Evolutionary conservation across 2,888 invertebrate species (phyloP), one percentile per base, ranked within the genome.

Genomic region (Xanthia togata): DNA sequence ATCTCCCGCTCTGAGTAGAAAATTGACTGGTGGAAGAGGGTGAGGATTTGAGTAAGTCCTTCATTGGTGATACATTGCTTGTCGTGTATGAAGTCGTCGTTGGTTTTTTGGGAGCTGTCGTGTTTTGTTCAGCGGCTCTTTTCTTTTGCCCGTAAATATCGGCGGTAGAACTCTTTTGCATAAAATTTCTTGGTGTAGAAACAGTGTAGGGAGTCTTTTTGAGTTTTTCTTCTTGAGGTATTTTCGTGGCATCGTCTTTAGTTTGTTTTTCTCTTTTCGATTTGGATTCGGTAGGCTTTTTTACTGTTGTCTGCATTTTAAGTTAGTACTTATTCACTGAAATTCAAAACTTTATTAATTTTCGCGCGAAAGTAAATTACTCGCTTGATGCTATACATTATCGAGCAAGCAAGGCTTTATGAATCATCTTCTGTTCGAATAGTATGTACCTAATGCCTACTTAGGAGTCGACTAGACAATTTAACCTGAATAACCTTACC

Each of bases 101-200:
- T 1, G 88, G 38, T 81, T 95, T 95, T 79, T 90, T 95, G 1
- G 94, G 93, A 4, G 95, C 91, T 83, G 89, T 92, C 6, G 79
- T 70, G 35, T 73, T 79, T 78, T 90, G 89, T 35, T 77, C n/a
- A 4, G 41, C 67, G n/a, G 23, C 79, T 31, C 85, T 92, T 80
- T 93, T 94, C 80, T 89, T 94, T 77, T 92, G 92, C 0, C 92
- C 91, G 71, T 96, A 96, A 81, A 96, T 95, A 76, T 96, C 96
- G 0, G 93, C 90, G 0, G 95, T 89, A 0, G 93, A 88, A 0
- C 94, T 91, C 79, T 95, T 95, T 65, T 91, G 92, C 11, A 92
- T 9, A 50, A 90, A 94, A 69, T 89, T 93, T 38, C 94, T 89
- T 14, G 96, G 94, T 0, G 96, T 95, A 0, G 94, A 89, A 1